Conservation (phyloP, 53 echinoderm and acorn worm genomes). For the Holothuria leucospilota region DNA sequence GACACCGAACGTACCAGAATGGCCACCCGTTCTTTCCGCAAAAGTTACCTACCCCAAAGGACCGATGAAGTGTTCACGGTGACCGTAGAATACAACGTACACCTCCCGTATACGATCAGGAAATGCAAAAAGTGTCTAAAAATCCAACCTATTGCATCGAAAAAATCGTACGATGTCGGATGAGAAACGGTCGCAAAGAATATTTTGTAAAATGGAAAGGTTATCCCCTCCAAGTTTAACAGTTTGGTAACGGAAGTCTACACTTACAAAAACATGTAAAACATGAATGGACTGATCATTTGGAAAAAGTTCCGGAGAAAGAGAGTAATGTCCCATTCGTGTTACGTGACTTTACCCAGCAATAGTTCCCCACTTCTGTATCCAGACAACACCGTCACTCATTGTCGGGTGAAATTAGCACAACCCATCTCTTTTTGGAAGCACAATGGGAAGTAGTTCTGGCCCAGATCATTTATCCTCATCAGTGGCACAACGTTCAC, state of each 20-base stretch:
- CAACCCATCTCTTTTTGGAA: conserved; percentile 12
- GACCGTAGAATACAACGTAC: background rate
- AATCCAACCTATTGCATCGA: background rate
- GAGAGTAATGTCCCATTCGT: no score
- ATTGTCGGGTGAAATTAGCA: conserved; percentile 8
- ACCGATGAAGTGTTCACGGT: conserved; percentile 55
- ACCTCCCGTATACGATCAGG: conserved; percentile 23
- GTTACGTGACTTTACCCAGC: no score
- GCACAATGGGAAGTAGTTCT: background rate
- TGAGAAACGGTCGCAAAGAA: no score
- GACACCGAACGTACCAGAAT: conserved; percentile 24
- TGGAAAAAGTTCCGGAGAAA: background rate
- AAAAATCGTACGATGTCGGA: background rate
- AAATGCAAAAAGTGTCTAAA: background rate
- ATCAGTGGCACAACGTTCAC: conserved; percentile 26
- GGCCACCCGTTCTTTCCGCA: conserved; percentile 19
- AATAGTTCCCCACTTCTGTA: background rate
- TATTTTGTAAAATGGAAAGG: background rate
- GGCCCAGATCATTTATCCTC: conserved; percentile 17
- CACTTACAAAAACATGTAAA: conserved; percentile 5
- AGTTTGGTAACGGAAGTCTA: conserved; percentile 19
- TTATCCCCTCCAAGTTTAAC: conserved; percentile 23
- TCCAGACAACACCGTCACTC: background rate
- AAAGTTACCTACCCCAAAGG: conserved; percentile 53
- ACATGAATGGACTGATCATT: background rate